Conservation (phyloP, 2,888 invertebrate genomes). For the Anarsia innoxiella region DNA sequence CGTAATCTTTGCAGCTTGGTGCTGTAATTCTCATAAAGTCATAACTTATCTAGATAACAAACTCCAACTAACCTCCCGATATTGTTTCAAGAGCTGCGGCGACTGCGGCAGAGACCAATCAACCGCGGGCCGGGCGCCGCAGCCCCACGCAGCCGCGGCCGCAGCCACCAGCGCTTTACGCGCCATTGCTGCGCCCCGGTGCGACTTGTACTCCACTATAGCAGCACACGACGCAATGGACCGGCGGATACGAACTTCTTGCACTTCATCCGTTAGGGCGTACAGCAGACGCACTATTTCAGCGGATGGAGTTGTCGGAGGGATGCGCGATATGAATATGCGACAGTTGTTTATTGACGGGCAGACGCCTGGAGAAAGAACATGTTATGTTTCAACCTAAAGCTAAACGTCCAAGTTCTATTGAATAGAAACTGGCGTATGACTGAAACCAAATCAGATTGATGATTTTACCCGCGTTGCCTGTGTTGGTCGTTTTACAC, state of each 20-base stretch:
- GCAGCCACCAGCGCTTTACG: constrained; percentile 71
- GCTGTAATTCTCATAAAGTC: too few species aligned
- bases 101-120: constrained; percentile 70
- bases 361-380: constrained; percentile 77
- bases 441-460: too few species aligned
- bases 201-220: constrained; percentile 82
- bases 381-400: too few species aligned
- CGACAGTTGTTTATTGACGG: constrained; percentile 85
- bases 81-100: constrained; percentile 58
- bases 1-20: too few species aligned
- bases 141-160: constrained; percentile 66
- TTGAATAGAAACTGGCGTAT: too few species aligned
- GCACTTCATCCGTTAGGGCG: constrained; percentile 66
- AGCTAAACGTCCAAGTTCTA: too few species aligned
- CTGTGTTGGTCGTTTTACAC: too few species aligned
- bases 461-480: too few species aligned
- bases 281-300: constrained; percentile 76
- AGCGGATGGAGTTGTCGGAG: constrained; percentile 75
- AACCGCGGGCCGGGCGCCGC: constrained; percentile 60
- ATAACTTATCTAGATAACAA: too few species aligned
- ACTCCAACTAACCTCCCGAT: constrained; percentile 59
- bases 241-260: constrained; percentile 64
- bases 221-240: constrained; percentile 73
- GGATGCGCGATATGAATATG: constrained; percentile 76
- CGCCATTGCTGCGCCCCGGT: constrained; percentile 77